These are phyloP conservation scores for Apodemus agrarius DNA, from an alignment of 2,797 vertebrate species.

Conservation along the genomic window DNA sequence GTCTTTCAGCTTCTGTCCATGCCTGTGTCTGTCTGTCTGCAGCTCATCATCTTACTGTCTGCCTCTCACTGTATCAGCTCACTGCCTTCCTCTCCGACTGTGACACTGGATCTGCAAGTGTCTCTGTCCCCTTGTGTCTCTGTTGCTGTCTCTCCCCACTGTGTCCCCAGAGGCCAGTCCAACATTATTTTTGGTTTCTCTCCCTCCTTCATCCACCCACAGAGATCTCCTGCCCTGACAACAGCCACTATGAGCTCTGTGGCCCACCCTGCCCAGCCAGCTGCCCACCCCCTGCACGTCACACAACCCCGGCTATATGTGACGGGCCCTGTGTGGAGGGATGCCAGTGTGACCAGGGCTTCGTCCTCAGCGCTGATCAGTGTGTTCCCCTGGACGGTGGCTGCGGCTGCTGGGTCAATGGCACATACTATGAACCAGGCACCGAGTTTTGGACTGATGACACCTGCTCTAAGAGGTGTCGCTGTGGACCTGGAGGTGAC, in stretches of 20 bases:
- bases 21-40: background rate
- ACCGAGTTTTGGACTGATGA: slow-evolving; percentile 85
- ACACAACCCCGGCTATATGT: slow-evolving; percentile 75
- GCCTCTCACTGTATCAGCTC: background rate
- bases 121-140: background rate
- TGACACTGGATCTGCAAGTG: background rate
- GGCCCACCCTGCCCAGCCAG: slow-evolving; percentile 88
- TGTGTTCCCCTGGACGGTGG: slow-evolving; percentile 86
- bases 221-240: slow-evolving; percentile 88
- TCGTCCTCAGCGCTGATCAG: slow-evolving; percentile 86
- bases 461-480: slow-evolving; percentile 83
- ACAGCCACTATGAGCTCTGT: slow-evolving; percentile 92
- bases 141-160: background rate
- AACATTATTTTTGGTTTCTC: background rate
- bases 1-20: background rate
- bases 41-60: background rate
- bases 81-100: background rate
- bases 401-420: slow-evolving; percentile 83
- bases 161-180: slow-evolving; percentile 80
- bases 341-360: slow-evolving; percentile 91
- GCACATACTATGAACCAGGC: slow-evolving; percentile 72
- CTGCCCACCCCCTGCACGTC: slow-evolving; percentile 83
- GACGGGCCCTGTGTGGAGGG: slow-evolving; percentile 87
- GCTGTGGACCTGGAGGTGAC: slow-evolving; percentile 80
- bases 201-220: slow-evolving; percentile 6